Base-by-base conservation (phyloP, 1,140 invertebrate species). In the Hormaphis cornu region DNA sequence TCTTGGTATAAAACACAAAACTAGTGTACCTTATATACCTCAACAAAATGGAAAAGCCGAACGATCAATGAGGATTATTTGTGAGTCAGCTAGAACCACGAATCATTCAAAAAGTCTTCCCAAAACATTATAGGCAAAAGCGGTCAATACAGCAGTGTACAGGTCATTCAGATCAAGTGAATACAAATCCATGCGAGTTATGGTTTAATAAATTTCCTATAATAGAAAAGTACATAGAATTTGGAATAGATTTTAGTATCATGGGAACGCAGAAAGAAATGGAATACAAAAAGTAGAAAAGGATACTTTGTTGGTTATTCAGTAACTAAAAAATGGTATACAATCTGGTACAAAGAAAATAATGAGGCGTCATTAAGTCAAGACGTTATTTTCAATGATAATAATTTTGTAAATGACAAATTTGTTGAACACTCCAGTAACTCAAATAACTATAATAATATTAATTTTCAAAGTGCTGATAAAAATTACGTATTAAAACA, bases 21-120 rank as follows among this genome's bases (percentile, higher is more conserved):
- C 59, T 8, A 75, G 75, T n/a, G 74, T 76, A 20, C 50, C 76
- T 2, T 81, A 82, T 70, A 79, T 77, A 6, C 79, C 81, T 0
- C 72, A 83, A 72, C 77, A 81, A 71, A 84, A 83, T 73, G 80
- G 80, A 3, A 72, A 73, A 28, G 75, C 76, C 16, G 81, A 82
- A 72, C 61, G 78, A 33, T 77, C 76, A 37, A 78, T 78, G 66
- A 20, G 77, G 52, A 77, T 75, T 8, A 35, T 77, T 6, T 71
- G 76, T 16, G 75, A 74, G 66, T 61, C 72, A 42, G 72, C 70
- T 16, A 74, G 74, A 71, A 76, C 76, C 20, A 75, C 77, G 73
- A 20, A 79, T 20, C 59, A 53, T 69, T 16, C 66, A 76, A 69
- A 53, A 26, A 42, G 37, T 37, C 24, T 72, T 6, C 5, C 24